Evolutionary conservation across 2,113 vertebrate species (phyloP), one percentile per base, ranked within the genome.

Genomic region (Leptocoma aspasia): DNA sequence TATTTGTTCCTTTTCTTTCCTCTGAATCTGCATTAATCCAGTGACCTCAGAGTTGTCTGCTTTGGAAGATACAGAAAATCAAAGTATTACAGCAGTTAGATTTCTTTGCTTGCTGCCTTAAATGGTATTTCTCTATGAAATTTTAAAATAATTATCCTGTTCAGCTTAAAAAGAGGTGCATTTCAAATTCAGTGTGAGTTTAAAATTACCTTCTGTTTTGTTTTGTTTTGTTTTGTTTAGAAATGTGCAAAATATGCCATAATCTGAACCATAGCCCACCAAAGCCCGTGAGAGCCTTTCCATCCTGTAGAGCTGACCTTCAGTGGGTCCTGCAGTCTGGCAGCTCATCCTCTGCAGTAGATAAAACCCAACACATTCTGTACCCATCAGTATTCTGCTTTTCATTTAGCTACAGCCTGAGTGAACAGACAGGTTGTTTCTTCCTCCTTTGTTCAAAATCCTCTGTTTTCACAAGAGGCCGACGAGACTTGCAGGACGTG

Each of bases 31-130:
- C 14, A 7, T 61, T 93, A 66, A 75, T 82, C 27, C 82, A 57
- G 42, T 76, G 71, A 28, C 44, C 53, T 65, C 35, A n/a, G 30
- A 91, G 49, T 77, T 86, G 28, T 53, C 70, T 79, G 44, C 44
- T 92, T 93, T 27, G 27, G 42, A 90, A 95, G 41, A 63, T 37
- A 44, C 28, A 72, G 65, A 89, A 90, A 90, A 86, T 73, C 31
- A 77, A 76, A 82, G 35, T 26, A 24, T 47, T 82, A 18, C 0
- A 45, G 41, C 35, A 73, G 33, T 82, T 73, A 39, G 20, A 37
- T 88, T 82, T 66, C 41, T 86, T 80, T 88, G n/a, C 64, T 63
- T 91, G 47, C 30, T 94, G 56, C 52, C 33, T 89, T 73, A 65
- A 88, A 70, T 27, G 28, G 10, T 35, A 39, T 76, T 88, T 63